phyloP scores from a whole-genome alignment of 2,113 vertebrate genomes.

The Pelecanus crispus region DNA sequence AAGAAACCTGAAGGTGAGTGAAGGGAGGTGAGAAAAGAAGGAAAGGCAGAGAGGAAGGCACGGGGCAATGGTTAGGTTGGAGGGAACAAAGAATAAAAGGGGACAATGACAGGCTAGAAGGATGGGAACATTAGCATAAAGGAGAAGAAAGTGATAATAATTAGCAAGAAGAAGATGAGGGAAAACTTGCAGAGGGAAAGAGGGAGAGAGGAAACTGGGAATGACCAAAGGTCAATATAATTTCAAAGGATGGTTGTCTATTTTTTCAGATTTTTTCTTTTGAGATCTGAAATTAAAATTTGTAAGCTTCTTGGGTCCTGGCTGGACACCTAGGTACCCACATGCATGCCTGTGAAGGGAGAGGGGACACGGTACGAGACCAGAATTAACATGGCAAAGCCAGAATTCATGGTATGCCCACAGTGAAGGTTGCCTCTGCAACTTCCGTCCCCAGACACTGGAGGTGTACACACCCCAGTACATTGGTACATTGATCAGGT shows the following conservation, averaged over 20 bases:
- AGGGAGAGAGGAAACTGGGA: not conserved
- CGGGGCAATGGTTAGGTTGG: not conserved
- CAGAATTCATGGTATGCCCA: not conserved
- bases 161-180: not conserved
- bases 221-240: not conserved
- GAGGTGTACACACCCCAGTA: accelerated
- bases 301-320: not conserved
- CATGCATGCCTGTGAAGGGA: not conserved
- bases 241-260: not conserved
- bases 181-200: not conserved
- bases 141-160: not conserved
- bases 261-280: not conserved
- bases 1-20: not conserved
- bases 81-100: not conserved
- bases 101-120: not conserved
- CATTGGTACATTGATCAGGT: not conserved
- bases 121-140: not conserved
- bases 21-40: not conserved
- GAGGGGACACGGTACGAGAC: not conserved
- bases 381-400: not conserved
- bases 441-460: not conserved
- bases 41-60: not conserved
- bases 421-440: not conserved
- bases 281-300: not conserved
- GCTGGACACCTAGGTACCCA: not conserved